Evolutionary conservation across 2,888 invertebrate genomes (phyloP).

Genomic region (Branchellion lobata): DNA sequence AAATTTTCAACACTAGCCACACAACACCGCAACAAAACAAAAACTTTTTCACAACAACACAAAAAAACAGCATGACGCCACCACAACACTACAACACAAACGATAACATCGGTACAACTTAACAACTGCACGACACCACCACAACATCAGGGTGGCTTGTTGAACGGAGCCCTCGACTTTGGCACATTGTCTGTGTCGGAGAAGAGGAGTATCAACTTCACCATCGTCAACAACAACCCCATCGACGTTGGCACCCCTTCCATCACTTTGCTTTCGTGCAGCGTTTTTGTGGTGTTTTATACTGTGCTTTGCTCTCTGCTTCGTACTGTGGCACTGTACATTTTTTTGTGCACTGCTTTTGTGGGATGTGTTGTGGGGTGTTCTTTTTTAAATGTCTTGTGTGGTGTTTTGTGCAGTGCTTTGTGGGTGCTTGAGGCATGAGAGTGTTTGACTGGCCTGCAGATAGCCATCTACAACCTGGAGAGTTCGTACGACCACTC

Average conservation of each 20-base stretch:
- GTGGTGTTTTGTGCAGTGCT: no score
- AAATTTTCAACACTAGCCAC: neutral
- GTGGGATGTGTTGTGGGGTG: no score
- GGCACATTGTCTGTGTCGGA: constrained; percentile 66
- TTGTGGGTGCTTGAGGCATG: no score
- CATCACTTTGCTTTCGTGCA: neutral
- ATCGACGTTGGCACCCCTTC: constrained; percentile 67
- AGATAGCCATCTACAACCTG: constrained; percentile 8
- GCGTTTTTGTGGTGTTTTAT: no score
- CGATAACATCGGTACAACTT: no score
- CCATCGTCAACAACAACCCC: constrained; percentile 75
- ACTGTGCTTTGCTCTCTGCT: no score
- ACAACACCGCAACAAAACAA: neutral
- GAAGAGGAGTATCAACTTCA: constrained; percentile 73
- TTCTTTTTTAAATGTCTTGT: no score
- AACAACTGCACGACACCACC: neutral
- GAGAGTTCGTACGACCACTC: neutral
- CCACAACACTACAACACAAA: no score
- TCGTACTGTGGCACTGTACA: no score
- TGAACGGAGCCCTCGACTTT: constrained; percentile 64
- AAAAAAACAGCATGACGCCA: neutral
- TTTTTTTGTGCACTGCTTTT: no score
- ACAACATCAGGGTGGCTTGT: constrained; percentile 48
- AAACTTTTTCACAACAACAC: no score
- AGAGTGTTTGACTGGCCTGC: no score